Evolutionary conservation across 2,888 invertebrate species (phyloP).

Genomic region (Cheilosia impressa): DNA sequence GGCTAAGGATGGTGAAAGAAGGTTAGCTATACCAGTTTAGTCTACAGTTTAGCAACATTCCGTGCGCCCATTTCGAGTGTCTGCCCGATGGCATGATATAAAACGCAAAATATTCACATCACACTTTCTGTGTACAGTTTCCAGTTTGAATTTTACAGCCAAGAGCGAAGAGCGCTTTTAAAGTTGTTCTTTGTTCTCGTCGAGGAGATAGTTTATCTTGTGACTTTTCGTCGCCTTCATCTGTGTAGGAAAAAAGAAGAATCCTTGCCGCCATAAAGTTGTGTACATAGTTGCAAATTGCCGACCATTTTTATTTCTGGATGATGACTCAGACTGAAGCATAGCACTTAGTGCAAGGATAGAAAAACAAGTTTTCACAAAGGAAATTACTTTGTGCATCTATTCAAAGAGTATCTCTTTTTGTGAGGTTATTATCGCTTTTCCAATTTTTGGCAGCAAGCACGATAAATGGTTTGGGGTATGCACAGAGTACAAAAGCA

Average conservation of each 20-base stretch:
- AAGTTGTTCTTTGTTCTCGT: background rate
- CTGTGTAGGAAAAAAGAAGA: background rate
- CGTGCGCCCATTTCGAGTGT: background rate
- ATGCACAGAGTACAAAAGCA: too few relatives aligned
- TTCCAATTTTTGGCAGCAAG: too few relatives aligned
- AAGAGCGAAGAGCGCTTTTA: background rate
- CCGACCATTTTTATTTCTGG: background rate
- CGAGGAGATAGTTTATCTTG: background rate
- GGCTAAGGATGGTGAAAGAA: background rate
- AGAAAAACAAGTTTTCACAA: background rate
- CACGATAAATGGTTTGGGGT: too few relatives aligned
- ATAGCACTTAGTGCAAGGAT: background rate
- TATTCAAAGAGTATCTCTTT: background rate
- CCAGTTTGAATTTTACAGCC: background rate
- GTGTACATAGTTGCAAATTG: background rate
- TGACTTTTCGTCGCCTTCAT: background rate
- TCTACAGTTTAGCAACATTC: background rate
- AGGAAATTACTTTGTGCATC: background rate
- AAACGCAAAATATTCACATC: background rate
- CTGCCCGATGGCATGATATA: background rate
- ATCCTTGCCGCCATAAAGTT: background rate
- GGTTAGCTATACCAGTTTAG: background rate
- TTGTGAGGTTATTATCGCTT: too few relatives aligned
- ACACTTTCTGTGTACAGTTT: background rate
- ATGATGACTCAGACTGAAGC: background rate